Evolutionary conservation across 2,113 vertebrate species (phyloP).

Genomic region (Ptychochromis oligacanthus): DNA sequence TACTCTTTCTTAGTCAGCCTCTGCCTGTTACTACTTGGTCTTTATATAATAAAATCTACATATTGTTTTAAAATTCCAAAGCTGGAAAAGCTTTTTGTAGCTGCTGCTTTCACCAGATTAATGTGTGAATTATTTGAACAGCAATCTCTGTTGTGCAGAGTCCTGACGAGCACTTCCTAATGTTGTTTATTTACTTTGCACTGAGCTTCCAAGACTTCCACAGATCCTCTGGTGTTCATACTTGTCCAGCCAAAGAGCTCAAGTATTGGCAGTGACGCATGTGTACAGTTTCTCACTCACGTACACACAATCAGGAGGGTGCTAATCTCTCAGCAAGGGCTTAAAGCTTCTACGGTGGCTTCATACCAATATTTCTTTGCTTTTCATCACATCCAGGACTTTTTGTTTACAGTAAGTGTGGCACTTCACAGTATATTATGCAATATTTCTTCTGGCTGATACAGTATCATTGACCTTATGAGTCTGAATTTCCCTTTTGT

Average conservation of each 20-base stretch:
- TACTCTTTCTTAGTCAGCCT: background rate
- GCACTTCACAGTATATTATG: background rate
- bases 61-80: conserved; percentile 1
- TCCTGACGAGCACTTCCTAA: conserved; percentile 11
- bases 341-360: conserved; percentile 13
- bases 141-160: conserved; percentile 3
- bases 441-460: background rate
- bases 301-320: conserved; percentile 55
- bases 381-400: background rate
- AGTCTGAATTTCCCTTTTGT: conserved; percentile 50
- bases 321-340: conserved; percentile 44
- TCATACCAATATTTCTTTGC: conserved; percentile 1
- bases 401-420: conserved; percentile 9
- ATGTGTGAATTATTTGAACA: background rate
- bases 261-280: conserved; percentile 59
- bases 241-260: conserved; percentile 40
- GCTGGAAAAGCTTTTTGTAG: background rate
- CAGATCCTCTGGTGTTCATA: conserved; percentile 60
- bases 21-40: background rate
- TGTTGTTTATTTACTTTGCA: conserved; percentile 60
- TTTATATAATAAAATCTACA: background rate
- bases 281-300: conserved; percentile 58
- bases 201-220: conserved; percentile 27
- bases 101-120: background rate
- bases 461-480: conserved; percentile 12